Base-by-base conservation (phyloP, 2,113 vertebrate species). In the Centropristis striata region DNA sequence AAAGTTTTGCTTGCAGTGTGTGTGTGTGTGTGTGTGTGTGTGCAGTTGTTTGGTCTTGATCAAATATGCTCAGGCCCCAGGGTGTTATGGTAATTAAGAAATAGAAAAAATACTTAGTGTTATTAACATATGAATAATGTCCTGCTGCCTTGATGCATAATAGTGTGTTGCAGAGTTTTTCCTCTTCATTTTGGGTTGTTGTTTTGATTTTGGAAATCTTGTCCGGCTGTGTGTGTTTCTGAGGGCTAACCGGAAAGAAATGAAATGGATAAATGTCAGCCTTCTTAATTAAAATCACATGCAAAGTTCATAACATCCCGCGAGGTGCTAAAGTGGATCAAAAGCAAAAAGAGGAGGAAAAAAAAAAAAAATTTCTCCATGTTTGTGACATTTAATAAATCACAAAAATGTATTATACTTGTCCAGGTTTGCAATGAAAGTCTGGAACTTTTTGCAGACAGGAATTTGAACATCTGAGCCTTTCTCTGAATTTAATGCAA, bases 231-330 rank as follows among this genome's bases (percentile, higher is more conserved):
- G n/a, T 42, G 47, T 47, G 21, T 55, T 47, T 50, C 16, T 13
- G 11, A 18, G 18, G 6, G 14, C 4, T 37, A 32, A 49, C 20
- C 7, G 8, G 47, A 36, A 59, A 32, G 39, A 60, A 32, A 77
- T 51, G 10, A 20, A 67, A 60, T 20, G 15, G 39, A 42, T 49
- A 71, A 63, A 81, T 68, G 41, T 77, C 68, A 71, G 42, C n/a
- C 47, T 44, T 71, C 21, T n/a, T 44, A 36, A 68, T 61, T 69
- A 77, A 57, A 51, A 21, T 21, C 49, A 51, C 28, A 59, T 20
- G 4, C 16, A 55, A 61, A 75, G 32, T 18, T 23, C 13, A 58
- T 66, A 53, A 18, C 46, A 25, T 32, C 13, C n/a, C 13, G 41
- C n/a, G 36, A 63, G 12, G 16, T 44, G 41, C 61, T 28, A 36